Evolutionary conservation across 2,113 vertebrate genomes (phyloP), one percentile per base, ranked within the genome.

Genomic region (Prionailurus bengalensis): DNA sequence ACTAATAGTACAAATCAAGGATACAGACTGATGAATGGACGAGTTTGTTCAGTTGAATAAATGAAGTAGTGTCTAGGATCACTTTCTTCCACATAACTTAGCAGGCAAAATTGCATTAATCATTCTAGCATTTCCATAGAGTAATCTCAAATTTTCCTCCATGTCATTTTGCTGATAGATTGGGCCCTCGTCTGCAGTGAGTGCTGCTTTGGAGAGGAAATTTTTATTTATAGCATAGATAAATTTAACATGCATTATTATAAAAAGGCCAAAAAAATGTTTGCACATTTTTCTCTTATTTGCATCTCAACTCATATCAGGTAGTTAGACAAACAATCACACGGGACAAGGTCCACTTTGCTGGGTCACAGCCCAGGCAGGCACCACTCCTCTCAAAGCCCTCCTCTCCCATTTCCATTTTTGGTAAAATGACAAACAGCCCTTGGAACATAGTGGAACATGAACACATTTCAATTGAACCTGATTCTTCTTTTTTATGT

Each of bases 1-100:
- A 55, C 53, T 74, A 71, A 93, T 27, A 93, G 45, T 27, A 80
- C 27, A 71, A 76, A 8, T 92, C 27, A 76, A 92, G 33, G 12
- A n/a, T 66, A 25, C 17, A 78, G 53, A 63, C 23, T 76, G 63
- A 71, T 86, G 27, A 92, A 94, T 87, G 42, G 15, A 27, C 21
- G 25, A 6, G 13, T 71, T 82, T 97, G 53, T 93, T 93, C 58
- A 76, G 19, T 65, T 76, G 66, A 93, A 86, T 91, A 87, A 94
- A 58, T 55, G 55, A 79, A 89, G 65, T 63, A 82, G 66, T 87
- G 13, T 7, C 15, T 48, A n/a, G 12, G 13, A 61, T 96, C 53
- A 65, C 53, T 89, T 78, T 88, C 74, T 96, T 81, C 39, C 74
- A 6, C 68, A 39, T 61, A 66, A 71, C 23, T 92, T 93, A 91